Conservation (phyloP, 1,140 invertebrate species). For the Geopemphigus sp. region DNA sequence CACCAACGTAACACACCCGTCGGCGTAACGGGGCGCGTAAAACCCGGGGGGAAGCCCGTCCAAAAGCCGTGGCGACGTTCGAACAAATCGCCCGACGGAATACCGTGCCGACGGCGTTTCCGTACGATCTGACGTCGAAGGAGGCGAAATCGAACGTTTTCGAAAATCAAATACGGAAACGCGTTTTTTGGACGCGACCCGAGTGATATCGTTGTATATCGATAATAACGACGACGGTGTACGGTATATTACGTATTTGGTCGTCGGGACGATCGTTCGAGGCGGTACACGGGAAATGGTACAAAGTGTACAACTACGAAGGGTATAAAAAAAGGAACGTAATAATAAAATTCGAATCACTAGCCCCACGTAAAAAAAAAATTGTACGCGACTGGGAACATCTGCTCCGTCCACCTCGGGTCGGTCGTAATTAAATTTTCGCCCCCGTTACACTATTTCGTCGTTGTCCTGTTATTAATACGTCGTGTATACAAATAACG, state of each 20-base stretch:
- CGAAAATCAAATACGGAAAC: no score
- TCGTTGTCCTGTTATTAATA: constrained; percentile 9
- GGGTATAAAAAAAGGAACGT: neutral
- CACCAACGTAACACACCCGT: no score
- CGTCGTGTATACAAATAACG: constrained; percentile 33
- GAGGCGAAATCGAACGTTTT: no score
- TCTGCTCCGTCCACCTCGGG: constrained; percentile 23
- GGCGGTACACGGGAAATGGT: neutral
- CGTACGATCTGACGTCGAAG: no score
- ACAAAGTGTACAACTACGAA: neutral
- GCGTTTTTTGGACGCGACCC: no score
- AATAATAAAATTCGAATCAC: constrained; percentile 17
- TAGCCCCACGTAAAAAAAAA: neutral
- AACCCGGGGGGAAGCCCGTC: no score
- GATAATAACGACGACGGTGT: no score
- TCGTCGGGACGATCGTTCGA: neutral
- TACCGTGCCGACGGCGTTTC: no score
- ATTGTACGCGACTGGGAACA: neutral
- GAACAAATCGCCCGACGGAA: no score
- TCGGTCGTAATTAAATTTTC: constrained; percentile 12
- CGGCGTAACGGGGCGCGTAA: no score
- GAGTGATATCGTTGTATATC: no score
- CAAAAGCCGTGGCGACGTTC: no score
- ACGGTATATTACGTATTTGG: neutral
- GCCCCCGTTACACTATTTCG: neutral